phyloP scores from a whole-genome alignment of 2,797 vertebrate species.

The Vireo griseus region DNA sequence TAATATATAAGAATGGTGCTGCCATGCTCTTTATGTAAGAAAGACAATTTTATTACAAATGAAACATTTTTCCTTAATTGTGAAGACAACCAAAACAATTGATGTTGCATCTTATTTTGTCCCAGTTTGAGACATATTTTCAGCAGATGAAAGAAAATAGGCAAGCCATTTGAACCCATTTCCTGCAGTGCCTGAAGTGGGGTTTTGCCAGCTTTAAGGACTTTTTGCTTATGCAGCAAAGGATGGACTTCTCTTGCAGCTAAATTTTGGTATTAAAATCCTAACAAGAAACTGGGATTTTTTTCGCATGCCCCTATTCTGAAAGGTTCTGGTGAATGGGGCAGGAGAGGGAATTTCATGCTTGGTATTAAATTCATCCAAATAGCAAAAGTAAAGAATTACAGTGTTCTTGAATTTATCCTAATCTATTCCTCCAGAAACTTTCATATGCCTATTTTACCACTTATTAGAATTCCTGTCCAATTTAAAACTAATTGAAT shows the following conservation, averaged over 20 bases:
- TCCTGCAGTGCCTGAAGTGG: not conserved
- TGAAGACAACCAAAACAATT: not conserved
- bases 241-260: not conserved
- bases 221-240: not conserved
- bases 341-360: not conserved
- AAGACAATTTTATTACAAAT: not conserved
- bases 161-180: not conserved
- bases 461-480: slow-evolving; percentile 21
- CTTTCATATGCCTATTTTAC: slow-evolving; percentile 33
- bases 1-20: not conserved
- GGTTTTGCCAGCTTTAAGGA: not conserved
- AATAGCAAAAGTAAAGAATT: not conserved
- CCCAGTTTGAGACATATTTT: too few species aligned
- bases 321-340: not conserved
- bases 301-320: not conserved
- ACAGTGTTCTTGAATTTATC: slow-evolving; percentile 2
- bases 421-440: slow-evolving; percentile 14
- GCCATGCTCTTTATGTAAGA: not conserved
- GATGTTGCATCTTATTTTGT: not conserved
- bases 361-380: not conserved
- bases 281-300: not conserved
- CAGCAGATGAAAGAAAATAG: not conserved
- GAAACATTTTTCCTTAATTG: not conserved
- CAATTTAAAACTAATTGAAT: slow-evolving; percentile 62
- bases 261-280: not conserved